These are phyloP conservation scores for Criorhina ranunculi DNA, from an alignment of 2,888 invertebrate species.

Conservation along the genomic window DNA sequence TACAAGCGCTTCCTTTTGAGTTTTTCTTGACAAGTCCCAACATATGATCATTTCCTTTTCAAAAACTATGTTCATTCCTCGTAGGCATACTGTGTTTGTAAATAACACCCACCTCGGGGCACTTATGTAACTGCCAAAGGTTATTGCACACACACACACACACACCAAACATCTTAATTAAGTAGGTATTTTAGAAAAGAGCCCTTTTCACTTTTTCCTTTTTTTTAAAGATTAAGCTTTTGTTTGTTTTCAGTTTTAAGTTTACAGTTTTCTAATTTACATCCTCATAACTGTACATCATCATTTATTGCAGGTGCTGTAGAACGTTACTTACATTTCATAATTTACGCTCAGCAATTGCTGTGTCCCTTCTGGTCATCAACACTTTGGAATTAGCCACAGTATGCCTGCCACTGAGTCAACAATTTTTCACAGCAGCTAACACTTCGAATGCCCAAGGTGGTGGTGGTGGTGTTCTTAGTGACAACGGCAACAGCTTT, in stretches of 20 bases:
- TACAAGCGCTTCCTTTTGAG: too few species aligned
- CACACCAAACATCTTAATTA: too few species aligned
- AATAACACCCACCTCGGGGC: too few species aligned
- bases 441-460: slow-evolving; percentile 13
- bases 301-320: slow-evolving; percentile 80
- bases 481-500: slow-evolving; percentile 64
- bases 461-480: slow-evolving; percentile 15
- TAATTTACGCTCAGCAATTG: slow-evolving; percentile 82
- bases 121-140: too few species aligned
- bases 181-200: too few species aligned
- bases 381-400: slow-evolving; percentile 82
- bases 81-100: not conserved
- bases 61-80: too few species aligned
- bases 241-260: not conserved
- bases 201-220: not conserved
- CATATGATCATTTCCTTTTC: too few species aligned
- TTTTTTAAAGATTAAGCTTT: not conserved
- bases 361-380: slow-evolving; percentile 81
- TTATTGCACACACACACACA: too few species aligned
- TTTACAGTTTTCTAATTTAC: too few species aligned
- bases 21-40: too few species aligned
- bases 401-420: slow-evolving; percentile 80
- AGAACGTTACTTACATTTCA: slow-evolving; percentile 83
- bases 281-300: not conserved
- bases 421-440: slow-evolving; percentile 58